These are phyloP conservation scores for Drosophila neotestacea DNA, from an alignment of 2,888 invertebrate species.

Conservation along the genomic window DNA sequence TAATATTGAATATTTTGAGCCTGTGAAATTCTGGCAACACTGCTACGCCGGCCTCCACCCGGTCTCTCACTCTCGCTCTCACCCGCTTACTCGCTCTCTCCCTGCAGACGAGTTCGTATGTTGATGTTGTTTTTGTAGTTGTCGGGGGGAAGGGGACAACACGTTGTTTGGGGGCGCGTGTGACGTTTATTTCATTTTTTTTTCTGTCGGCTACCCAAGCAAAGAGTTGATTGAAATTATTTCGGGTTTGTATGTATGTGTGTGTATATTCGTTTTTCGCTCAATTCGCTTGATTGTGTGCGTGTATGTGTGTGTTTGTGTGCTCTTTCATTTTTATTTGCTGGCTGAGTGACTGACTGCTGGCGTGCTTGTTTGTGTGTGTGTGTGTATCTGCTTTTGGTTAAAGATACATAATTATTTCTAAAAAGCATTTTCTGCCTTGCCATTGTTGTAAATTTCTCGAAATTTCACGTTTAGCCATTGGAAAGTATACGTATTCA, in stretches of 20 bases:
- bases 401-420: conserved; percentile 83
- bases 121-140: conserved; percentile 28
- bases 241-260: conserved; percentile 53
- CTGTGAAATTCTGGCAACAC: too few species aligned
- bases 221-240: conserved; percentile 82
- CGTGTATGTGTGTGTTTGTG: conserved; percentile 31
- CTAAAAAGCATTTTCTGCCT: conserved; percentile 85
- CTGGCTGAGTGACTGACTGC: conserved; percentile 61
- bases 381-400: conserved; percentile 71
- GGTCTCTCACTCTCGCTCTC: conserved; percentile 38
- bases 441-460: conserved; percentile 82
- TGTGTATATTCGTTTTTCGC: conserved; percentile 46
- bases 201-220: conserved; percentile 48
- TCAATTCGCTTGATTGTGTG: conserved; percentile 35
- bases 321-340: conserved; percentile 62
- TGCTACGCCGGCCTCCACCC: conserved; percentile 44
- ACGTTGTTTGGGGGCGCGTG: conserved; percentile 70
- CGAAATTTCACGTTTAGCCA: conserved; percentile 77
- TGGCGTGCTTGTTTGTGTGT: conserved; percentile 23
- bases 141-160: conserved; percentile 16
- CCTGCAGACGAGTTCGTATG: conserved; percentile 21
- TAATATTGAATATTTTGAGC: too few species aligned
- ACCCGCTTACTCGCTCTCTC: conserved; percentile 36
- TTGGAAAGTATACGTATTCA: conserved; percentile 31
- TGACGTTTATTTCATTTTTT: conserved; percentile 68